A percentile compares a stretch with the other conserved stretches of the same genome.
phyloP scores from a whole-genome alignment of 2,797 vertebrate species.

The Xerus rutilus region DNA sequence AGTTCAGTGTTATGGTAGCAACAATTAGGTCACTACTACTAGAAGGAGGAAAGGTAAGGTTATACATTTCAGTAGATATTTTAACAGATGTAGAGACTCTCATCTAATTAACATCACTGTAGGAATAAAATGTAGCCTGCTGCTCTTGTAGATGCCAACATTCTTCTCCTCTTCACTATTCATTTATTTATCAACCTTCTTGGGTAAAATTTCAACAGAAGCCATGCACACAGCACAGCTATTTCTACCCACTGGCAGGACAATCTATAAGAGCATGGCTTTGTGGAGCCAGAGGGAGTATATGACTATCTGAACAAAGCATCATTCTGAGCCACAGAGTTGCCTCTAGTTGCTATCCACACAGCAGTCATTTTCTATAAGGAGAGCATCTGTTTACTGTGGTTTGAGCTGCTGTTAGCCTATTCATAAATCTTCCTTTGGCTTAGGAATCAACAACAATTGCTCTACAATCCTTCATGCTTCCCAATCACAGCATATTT shows the following conservation, averaged over 20 bases:
- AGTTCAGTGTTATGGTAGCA: neutral
- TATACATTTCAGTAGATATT: neutral
- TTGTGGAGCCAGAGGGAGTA: neutral
- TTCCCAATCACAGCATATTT: neutral
- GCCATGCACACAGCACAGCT: rapidly evolving
- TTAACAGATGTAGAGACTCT: neutral
- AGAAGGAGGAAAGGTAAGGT: neutral
- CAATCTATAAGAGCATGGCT: neutral
- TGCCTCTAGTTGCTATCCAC: neutral
- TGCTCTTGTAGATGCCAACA: neutral
- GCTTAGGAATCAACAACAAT: neutral
- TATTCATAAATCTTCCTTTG: neutral
- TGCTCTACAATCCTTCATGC: neutral
- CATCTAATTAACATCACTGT: neutral
- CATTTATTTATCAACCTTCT: neutral
- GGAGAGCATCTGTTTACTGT: neutral
- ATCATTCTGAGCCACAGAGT: neutral
- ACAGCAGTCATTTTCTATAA: neutral
- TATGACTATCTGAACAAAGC: neutral
- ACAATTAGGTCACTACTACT: neutral
- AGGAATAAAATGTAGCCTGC: neutral
- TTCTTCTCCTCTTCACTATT: neutral
- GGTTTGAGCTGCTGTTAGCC: neutral
- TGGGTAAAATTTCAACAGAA: neutral
- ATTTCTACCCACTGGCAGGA: neutral